Evolutionary conservation across 2,888 invertebrate species (phyloP), one percentile per base, ranked within the genome.

Genomic region (Halocaridina rubra): DNA sequence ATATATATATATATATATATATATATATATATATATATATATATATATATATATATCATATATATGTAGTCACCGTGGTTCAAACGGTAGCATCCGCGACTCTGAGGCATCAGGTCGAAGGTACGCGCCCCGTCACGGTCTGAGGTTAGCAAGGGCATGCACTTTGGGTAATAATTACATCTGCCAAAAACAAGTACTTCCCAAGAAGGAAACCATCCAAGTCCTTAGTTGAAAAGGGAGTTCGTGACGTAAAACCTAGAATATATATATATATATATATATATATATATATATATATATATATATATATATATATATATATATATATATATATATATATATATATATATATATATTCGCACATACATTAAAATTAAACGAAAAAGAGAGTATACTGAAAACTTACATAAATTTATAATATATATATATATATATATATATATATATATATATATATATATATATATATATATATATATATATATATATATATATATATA

Each of bases 391-490:
- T 39, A 10, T 16, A 24, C 0, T 71, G 27, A 24, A 32, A 24
- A 71, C 10, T 8, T 27, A 27, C 10, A 27, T 27, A 71, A 22
- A 71, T 71, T 22, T 71, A 71, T 71, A 71, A 71, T 71, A 71
- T 71, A 71, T 71, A 71, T 71, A 71, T 71, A 27, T 71, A 71
- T 71, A 71, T 71, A 71, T 71, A 71, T 71, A 71, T 53, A 71
- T 71, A 71, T 71, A 71, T 71, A 71, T 71, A 71, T 71, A 71
- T 71, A 71, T 71, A 71, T 22, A 71, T 71, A 71, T 71, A 71
- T 71, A 71, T 71, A 71, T 71, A 71, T 71, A 71, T 71, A 71
- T 71, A 71, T 75, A 75, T 75, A 75, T 75, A 59, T 75, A 75
- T 59, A 75, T 75, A 75, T 75, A 75, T 46, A 75, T 75, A 75